Evolutionary conservation across 2,888 invertebrate genomes (phyloP), one percentile per base, ranked within the genome.

Genomic region (Drosophila tripunctata): DNA sequence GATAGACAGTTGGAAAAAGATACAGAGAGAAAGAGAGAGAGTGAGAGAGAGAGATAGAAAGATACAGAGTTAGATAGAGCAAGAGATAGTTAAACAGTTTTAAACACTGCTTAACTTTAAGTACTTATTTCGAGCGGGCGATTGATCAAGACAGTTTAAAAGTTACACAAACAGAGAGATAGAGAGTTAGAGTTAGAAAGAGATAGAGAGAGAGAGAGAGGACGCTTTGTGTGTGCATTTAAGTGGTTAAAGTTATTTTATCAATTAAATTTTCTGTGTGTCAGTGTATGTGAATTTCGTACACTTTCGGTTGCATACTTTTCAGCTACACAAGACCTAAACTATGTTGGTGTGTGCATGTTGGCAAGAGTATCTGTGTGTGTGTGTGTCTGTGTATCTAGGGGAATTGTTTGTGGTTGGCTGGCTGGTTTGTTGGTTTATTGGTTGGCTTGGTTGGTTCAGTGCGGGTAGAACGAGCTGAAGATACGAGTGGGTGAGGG

Each of bases 271-370:
- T 47, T n/a, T 54, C 40, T 36, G 33, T 41, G 69, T 36, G 31
- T 41, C 22, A 14, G 24, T 17, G 22, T 15, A 22, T 47, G 52
- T 67, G 41, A 48, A 43, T 69, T 44, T 40, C 41, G 56, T 48
- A 52, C 31, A 51, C 56, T 55, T 72, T 67, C 41, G 47, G 65
- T 68, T 81, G 78, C 75, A 74, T 72, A 74, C 74, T 73, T 74
- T 74, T 33, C 52, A 65, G 72, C 79, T 81, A 69, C 81, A 75
- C 66, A 70, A 62, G 55, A 67, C 75, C 78, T 70, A 48, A 47
- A 52, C 41, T 55, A 61, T 50, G 40, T 43, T 31, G 38, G 38
- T 12, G 36, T 38, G 5, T 19, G 38, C 27, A 1, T 12, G 36
- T n/a, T n/a, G n/a, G n/a, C n/a, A n/a, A 1, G 27, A 50, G 43